Percentiles rank a stretch among this genome's conserved stretches.
phyloP scores from a whole-genome alignment of 1,140 invertebrate genomes.

The Ooceraea biroi region DNA sequence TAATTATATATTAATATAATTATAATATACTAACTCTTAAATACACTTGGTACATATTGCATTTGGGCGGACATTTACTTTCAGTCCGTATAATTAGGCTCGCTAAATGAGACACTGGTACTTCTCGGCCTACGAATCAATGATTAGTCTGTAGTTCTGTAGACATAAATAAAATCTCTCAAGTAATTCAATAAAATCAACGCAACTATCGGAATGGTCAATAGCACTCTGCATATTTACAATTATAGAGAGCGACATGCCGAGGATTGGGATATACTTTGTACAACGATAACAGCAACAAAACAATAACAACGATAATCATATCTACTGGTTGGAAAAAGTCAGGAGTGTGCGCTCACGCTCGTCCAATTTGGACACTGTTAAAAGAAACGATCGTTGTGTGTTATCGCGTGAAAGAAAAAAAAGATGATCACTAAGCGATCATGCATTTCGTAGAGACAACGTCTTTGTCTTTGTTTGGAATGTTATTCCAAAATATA shows the following conservation, averaged over 20 bases:
- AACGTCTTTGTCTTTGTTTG: slow-evolving; percentile 3
- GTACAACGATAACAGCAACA: slow-evolving; percentile 78
- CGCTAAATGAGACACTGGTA: slow-evolving; percentile 9
- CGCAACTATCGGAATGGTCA: slow-evolving; percentile 30
- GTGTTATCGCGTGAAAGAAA: neutral
- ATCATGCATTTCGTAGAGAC: neutral
- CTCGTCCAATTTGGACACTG: slow-evolving; percentile 2
- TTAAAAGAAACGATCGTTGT: slow-evolving; percentile 18
- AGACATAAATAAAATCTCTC: slow-evolving; percentile 58
- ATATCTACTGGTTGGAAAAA: slow-evolving; percentile 47
- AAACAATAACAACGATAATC: slow-evolving; percentile 75
- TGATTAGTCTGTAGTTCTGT: neutral
- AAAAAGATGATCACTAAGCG: neutral
- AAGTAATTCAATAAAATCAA: slow-evolving; percentile 10
- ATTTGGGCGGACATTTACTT: slow-evolving; percentile 33
- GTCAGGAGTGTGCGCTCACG: slow-evolving; percentile 49
- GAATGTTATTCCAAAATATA: slow-evolving; percentile 6
- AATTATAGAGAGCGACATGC: slow-evolving; percentile 80
- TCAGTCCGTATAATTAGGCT: slow-evolving; percentile 36
- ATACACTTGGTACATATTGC: slow-evolving; percentile 34
- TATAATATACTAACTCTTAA: slow-evolving; percentile 35
- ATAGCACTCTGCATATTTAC: slow-evolving; percentile 73
- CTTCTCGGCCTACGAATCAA: slow-evolving; percentile 11
- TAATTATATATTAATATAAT: slow-evolving; percentile 25
- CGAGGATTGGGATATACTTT: slow-evolving; percentile 71